These are phyloP conservation scores for Hermaeophaga mercurialis DNA, from an alignment of 2,888 invertebrate genomes.

Conservation along the genomic window DNA sequence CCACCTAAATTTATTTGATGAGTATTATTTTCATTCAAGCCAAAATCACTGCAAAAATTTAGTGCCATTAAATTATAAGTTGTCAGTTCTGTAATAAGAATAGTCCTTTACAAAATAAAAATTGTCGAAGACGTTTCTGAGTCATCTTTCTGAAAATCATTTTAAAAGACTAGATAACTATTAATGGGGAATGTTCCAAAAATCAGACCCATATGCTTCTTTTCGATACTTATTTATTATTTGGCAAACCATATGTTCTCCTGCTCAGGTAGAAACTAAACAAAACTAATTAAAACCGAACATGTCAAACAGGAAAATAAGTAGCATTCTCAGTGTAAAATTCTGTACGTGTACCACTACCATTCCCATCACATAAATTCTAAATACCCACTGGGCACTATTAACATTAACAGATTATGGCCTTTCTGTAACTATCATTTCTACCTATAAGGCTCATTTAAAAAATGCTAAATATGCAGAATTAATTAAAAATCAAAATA, in stretches of 20 bases:
- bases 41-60: too few species aligned
- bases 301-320: neutral
- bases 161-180: too few species aligned
- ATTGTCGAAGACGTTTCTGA: too few species aligned
- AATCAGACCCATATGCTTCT: constrained; percentile 11
- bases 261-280: constrained; percentile 5
- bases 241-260: constrained; percentile 12
- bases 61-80: too few species aligned
- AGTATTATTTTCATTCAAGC: too few species aligned
- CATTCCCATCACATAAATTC: neutral
- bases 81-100: too few species aligned
- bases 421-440: neutral
- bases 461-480: neutral
- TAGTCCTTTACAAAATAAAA: too few species aligned
- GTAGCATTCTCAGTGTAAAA: neutral
- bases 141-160: too few species aligned
- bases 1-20: too few species aligned
- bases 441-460: neutral
- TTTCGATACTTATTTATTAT: constrained; percentile 4
- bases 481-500: neutral
- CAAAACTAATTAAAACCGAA: neutral
- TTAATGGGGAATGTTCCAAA: neutral
- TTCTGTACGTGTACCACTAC: neutral
- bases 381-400: neutral
- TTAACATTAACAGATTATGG: neutral